Base-by-base conservation (phyloP, 2,797 vertebrate species). In the Erpetoichthys calabaricus region DNA sequence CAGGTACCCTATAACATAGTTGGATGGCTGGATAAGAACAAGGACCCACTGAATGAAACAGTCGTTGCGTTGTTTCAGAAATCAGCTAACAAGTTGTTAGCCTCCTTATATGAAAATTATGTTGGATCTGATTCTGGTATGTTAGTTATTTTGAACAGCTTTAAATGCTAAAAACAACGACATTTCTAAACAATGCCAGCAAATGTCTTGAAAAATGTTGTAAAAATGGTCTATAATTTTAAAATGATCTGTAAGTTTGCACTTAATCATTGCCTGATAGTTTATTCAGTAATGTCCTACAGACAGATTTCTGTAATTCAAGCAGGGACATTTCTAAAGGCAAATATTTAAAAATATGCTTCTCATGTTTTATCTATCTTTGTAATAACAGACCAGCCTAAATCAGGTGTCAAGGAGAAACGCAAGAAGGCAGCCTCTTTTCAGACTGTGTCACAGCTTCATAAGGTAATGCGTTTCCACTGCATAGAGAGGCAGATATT, bases 1-100 rank as follows among this genome's bases (percentile, higher is more conserved):
- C 49, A 97, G 94, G 94, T 95, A 4, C 94, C 92, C 0, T 97
- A 95, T 57, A 96, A 87, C 71, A 93, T 91, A 1, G 4, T 77
- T 59, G 92, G 91, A 8, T 96, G 91, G 91, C 73, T 96, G 63
- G 91, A 97, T 61, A 96, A 97, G 74, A 96, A 97, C 72, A 96
- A 94, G 77, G 91, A 95, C 64, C 92, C 90, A 0, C 74, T 95
- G 62, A 94, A 97, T 3, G 91, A 97, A 71, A 97, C 92, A 0
- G 91, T 97, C 64, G 92, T 94, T 61, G 5, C 61, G 0, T 76
- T 85, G 69, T 95, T 96, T 78, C 92, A 89, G 62, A 97, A 94
- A 72, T 93, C 92, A 0, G 69, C 92, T 59, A 94, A 87, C 70
- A 94, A 90, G 65, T 84, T 95, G 57, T 67, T 95, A 44, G 90